These are phyloP conservation scores for Bathybates hornii DNA, from an alignment of 2,113 vertebrate species.

Conservation along the genomic window DNA sequence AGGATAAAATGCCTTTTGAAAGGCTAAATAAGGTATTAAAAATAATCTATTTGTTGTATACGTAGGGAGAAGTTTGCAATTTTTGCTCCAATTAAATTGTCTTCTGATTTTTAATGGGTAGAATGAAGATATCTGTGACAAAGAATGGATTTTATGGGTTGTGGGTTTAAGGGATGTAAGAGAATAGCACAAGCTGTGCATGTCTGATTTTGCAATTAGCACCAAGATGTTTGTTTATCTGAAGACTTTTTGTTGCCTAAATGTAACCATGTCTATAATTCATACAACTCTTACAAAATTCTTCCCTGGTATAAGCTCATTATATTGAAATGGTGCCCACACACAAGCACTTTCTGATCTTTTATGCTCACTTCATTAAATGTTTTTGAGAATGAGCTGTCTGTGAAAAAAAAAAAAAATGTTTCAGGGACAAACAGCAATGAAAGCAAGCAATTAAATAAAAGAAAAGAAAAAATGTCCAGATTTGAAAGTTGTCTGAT, in stretches of 20 bases:
- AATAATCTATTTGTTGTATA: not conserved
- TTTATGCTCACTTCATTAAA: not conserved
- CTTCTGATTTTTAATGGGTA: not conserved
- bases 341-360: not conserved
- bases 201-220: conserved; percentile 1
- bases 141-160: not conserved
- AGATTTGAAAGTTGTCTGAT: not conserved
- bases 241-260: not conserved
- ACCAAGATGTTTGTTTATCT: not conserved
- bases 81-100: not conserved
- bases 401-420: not conserved
- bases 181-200: not conserved
- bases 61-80: not conserved
- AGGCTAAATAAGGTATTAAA: not conserved
- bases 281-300: not conserved
- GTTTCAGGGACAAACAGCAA: not conserved
- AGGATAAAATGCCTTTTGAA: not conserved
- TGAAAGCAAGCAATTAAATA: not conserved
- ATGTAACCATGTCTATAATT: not conserved
- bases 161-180: not conserved
- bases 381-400: not conserved
- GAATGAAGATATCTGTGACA: not conserved
- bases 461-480: not conserved
- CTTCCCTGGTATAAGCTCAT: not conserved
- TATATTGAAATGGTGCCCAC: not conserved